A percentile compares a stretch with the other conserved stretches of the same genome.
Evolutionary conservation across 2,113 vertebrate species (phyloP).

Genomic region (Cynoglossus semilaevis): DNA sequence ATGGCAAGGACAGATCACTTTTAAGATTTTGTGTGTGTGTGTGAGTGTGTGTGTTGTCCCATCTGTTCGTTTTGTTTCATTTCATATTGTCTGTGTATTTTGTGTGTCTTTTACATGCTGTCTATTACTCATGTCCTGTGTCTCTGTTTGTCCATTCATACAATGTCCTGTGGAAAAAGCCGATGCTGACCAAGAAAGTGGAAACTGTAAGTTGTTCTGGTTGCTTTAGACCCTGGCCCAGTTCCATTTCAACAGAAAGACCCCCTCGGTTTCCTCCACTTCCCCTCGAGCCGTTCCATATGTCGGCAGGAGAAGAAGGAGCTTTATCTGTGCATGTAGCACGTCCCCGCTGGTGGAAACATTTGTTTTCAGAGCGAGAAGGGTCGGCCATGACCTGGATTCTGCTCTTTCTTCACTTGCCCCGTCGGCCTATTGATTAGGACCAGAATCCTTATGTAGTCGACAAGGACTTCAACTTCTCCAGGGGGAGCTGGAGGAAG

Average conservation of each 20-base stretch:
- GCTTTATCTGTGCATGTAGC: constrained; percentile 20
- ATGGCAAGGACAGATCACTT: background rate
- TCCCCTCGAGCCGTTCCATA: constrained; percentile 61
- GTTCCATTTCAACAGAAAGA: constrained; percentile 41
- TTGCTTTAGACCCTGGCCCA: constrained; percentile 21
- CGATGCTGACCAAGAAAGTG: constrained; percentile 26
- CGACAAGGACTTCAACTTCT: background rate
- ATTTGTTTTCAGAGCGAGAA: background rate
- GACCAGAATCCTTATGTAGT: background rate
- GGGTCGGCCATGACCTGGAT: constrained; percentile 17
- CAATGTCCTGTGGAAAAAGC: constrained; percentile 22
- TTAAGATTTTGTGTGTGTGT: too few relatives aligned
- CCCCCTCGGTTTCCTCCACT: constrained; percentile 27
- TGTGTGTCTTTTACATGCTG: constrained; percentile 9
- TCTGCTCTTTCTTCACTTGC: background rate
- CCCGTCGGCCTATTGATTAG: background rate
- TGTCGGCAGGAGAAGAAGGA: constrained; percentile 24
- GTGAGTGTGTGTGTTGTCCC: background rate
- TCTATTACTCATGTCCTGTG: constrained; percentile 15
- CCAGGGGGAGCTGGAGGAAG: constrained; percentile 16
- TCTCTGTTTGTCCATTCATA: constrained; percentile 37
- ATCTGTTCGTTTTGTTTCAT: background rate
- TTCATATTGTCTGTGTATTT: background rate
- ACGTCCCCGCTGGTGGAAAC: background rate
- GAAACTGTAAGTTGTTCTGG: constrained; percentile 29